phyloP scores from a whole-genome alignment of 2,113 vertebrate species.

The Pachycephala philippinensis region DNA sequence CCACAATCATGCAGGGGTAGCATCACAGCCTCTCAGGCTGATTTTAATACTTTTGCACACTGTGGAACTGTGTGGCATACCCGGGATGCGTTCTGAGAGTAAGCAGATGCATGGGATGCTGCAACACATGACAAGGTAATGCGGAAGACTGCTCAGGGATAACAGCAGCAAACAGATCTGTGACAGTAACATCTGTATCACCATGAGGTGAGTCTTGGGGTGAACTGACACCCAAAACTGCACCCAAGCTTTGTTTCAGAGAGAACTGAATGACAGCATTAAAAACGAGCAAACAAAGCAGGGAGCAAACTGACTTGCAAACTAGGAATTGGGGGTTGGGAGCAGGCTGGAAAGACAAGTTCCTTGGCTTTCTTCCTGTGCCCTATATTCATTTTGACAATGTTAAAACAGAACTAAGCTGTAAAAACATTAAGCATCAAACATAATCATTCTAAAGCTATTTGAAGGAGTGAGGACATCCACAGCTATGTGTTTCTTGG shows the following conservation, averaged over 20 bases:
- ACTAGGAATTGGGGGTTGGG: not conserved
- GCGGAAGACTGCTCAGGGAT: not conserved
- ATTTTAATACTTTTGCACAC: not conserved
- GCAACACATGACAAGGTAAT: not conserved
- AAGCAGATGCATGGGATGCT: not conserved
- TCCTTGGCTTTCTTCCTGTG: not conserved
- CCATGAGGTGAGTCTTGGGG: not conserved
- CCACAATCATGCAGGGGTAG: not conserved
- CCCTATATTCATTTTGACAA: not conserved
- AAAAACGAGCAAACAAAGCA: not conserved
- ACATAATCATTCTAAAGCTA: not conserved
- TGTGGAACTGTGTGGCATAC: not conserved
- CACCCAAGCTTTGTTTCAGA: not conserved
- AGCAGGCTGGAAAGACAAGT: not conserved
- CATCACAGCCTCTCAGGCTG: not conserved
- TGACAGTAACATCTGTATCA: accelerated
- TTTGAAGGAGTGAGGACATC: not conserved
- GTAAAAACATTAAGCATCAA: constrained; percentile 4
- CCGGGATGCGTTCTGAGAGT: not conserved
- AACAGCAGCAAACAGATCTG: not conserved
- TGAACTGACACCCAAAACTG: not conserved
- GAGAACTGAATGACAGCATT: not conserved
- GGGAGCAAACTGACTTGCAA: not conserved
- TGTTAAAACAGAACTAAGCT: constrained; percentile 6
- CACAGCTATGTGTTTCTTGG: constrained; percentile 20